Evolutionary conservation across 2,113 vertebrate genomes (phyloP).

Genomic region (Benitochromis conjunctus): DNA sequence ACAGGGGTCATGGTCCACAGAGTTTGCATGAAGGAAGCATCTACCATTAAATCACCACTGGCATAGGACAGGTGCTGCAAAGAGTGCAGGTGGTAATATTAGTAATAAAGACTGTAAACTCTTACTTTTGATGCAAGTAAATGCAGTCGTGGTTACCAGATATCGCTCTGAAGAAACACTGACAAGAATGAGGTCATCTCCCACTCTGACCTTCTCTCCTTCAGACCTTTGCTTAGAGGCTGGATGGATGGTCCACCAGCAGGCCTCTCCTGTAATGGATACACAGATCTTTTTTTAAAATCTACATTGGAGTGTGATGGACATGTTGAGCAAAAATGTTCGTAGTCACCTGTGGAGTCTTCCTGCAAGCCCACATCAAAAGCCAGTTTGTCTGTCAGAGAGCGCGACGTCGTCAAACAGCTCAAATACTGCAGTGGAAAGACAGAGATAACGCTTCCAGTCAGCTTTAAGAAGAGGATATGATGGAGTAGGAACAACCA

Average conservation of each 20-base stretch:
- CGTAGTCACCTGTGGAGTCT: constrained; percentile 80
- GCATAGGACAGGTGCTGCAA: constrained; percentile 86
- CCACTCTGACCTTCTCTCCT: constrained; percentile 91
- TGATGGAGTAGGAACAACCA: neutral
- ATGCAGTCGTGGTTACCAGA: constrained; percentile 73
- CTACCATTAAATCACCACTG: constrained; percentile 88
- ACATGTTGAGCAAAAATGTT: neutral
- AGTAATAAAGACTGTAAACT: neutral
- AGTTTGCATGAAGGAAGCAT: constrained; percentile 94
- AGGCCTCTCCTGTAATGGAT: constrained; percentile 81
- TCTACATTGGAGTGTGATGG: neutral
- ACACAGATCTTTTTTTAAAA: neutral
- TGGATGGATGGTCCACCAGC: constrained; percentile 93
- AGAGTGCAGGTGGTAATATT: neutral
- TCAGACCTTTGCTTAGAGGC: constrained; percentile 93
- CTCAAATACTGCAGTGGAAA: constrained; percentile 79
- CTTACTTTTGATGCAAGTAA: neutral
- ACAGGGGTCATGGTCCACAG: constrained; percentile 94
- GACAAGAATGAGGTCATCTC: constrained; percentile 91
- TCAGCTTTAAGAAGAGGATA: neutral
- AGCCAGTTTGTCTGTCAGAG: constrained; percentile 88
- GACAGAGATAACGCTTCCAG: neutral
- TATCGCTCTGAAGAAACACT: constrained; percentile 92
- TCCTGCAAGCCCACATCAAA: constrained; percentile 92
- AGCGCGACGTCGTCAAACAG: constrained; percentile 89